These are phyloP conservation scores for Stylophora pistillata DNA, from an alignment of 64 coral and sea anemone species.

Conservation along the genomic window DNA sequence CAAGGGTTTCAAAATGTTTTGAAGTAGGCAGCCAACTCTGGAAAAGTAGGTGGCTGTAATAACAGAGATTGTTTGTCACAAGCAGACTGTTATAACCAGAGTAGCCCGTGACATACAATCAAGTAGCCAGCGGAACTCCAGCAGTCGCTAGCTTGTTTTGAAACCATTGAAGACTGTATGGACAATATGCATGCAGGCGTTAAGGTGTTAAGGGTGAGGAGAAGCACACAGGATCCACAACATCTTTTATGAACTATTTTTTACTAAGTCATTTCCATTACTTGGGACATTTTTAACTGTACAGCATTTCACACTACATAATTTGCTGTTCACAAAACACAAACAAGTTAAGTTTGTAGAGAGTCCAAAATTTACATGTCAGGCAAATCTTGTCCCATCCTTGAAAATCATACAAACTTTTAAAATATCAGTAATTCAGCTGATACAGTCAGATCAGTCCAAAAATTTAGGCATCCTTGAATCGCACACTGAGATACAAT, in stretches of 20 bases:
- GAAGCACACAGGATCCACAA: background rate
- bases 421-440: background rate
- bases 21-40: too few species aligned
- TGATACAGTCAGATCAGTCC: background rate
- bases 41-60: too few species aligned
- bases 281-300: background rate
- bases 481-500: slow-evolving; percentile 75
- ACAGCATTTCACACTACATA: slow-evolving; percentile 9
- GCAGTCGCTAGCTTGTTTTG: too few species aligned
- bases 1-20: too few species aligned
- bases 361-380: slow-evolving; percentile 3
- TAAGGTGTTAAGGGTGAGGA: too few species aligned
- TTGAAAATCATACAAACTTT: background rate
- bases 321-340: background rate
- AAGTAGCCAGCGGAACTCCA: too few species aligned
- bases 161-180: too few species aligned
- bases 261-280: background rate
- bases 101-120: too few species aligned
- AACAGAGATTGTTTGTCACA: too few species aligned
- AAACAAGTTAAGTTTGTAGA: slow-evolving; percentile 1
- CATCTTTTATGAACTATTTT: background rate
- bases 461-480: slow-evolving; percentile 50
- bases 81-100: too few species aligned
- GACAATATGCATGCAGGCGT: background rate
- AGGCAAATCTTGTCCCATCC: background rate